Evolutionary conservation across 2,888 invertebrate species (phyloP), one percentile per base, ranked within the genome.

Genomic region (Coremacera marginata): DNA sequence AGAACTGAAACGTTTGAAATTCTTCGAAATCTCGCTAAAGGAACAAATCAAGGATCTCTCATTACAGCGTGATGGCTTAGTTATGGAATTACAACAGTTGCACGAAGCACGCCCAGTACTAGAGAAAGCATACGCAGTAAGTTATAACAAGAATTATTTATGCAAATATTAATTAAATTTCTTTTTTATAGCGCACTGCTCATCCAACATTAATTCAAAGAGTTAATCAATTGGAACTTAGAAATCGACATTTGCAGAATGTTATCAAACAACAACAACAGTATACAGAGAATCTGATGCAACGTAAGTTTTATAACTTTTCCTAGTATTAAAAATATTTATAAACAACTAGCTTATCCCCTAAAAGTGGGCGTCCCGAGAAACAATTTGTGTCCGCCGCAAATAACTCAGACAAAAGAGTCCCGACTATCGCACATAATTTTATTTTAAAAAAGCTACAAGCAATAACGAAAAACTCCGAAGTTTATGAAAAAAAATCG

Each of bases 201-300:
- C 89, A 90, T 86, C 89, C 89, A 49, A 86, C 87, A 62, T 82
- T 90, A 74, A 86, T 88, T 79, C 90, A 89, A 81, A 83, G 88
- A 80, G 86, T 90, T n/a, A 89, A 89, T 78, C 88, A 89, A 81
- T 90, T 93, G 82, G 93, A 94, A 84, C 90, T 92, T 82, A 91
- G 92, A 79, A 92, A 93, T 85, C 90, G 92, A 80, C 92, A 92
- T 87, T 87, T 94, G 79, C 92, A 93, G 86, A 89, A 91, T 80
- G 91, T 92, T 71, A 89, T 93, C 78, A 91, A 92, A 79, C 92
- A 92, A 83, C 93, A 93, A 83, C 93, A 93, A 83, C 91, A 91
- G 74, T 91, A 92, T 82, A 91, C 92, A n/a, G 93, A 93, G 84
- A 90, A 91, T 80, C 89, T 93, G 75, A 90, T 93, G 86, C 92